Evolutionary conservation across 2,797 vertebrate genomes (phyloP).

Genomic region (Echeneis naucrates): DNA sequence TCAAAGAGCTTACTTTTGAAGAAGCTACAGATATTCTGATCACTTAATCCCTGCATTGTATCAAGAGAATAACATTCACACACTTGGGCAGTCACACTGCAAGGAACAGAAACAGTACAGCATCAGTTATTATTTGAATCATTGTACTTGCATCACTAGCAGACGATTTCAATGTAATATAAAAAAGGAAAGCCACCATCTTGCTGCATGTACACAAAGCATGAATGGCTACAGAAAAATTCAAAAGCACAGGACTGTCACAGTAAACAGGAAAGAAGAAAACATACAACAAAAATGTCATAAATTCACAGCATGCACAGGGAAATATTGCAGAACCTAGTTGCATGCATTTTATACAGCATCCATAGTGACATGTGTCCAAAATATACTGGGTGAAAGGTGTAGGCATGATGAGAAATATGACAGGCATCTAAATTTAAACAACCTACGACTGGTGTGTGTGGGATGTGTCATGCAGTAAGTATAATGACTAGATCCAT

Average conservation of each 20-base stretch:
- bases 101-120: conserved; percentile 43
- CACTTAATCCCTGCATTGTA: conserved; percentile 48
- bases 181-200: conserved; percentile 20
- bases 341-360: conserved; percentile 40
- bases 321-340: conserved; percentile 17
- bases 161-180: conserved; percentile 49
- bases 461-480: conserved; percentile 30
- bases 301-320: conserved; percentile 38
- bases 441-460: conserved; percentile 19
- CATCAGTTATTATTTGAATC: conserved; percentile 52
- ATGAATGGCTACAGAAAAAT: conserved; percentile 31
- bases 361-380: conserved; percentile 34
- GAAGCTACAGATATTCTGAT: conserved; percentile 40
- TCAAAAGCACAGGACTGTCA: conserved; percentile 28
- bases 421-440: conserved; percentile 26
- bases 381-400: conserved; percentile 31
- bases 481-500: conserved; percentile 31
- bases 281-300: conserved; percentile 26
- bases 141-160: conserved; percentile 45
- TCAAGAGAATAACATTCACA: conserved; percentile 44
- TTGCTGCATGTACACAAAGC: conserved; percentile 25
- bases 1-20: conserved; percentile 37
- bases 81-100: conserved; percentile 44
- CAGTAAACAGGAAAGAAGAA: conserved; percentile 22
- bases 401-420: conserved; percentile 29